phyloP scores from a whole-genome alignment of 2,113 vertebrate species.

The Corvus moneduloides region DNA sequence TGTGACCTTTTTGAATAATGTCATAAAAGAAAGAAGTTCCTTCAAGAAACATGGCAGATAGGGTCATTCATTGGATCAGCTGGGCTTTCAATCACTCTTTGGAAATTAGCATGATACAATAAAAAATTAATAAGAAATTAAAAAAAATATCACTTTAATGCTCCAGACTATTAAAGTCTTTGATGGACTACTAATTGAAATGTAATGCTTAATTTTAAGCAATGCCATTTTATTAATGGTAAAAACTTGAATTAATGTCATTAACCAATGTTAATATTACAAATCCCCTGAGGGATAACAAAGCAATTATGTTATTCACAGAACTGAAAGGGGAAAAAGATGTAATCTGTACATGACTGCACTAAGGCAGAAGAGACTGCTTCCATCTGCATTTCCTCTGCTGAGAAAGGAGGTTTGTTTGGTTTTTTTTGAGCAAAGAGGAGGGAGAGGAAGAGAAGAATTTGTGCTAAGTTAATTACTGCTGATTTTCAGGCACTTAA shows the following conservation, averaged over 20 bases:
- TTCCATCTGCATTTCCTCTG: conserved; percentile 3
- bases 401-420: conserved; percentile 21
- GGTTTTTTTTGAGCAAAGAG: background rate
- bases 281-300: conserved; percentile 65
- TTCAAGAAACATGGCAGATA: conserved; percentile 59
- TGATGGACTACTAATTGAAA: conserved; percentile 69
- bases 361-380: background rate
- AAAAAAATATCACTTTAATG: conserved; percentile 51
- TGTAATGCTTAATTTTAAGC: conserved; percentile 69
- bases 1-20: conserved; percentile 67
- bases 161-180: conserved; percentile 47
- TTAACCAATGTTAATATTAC: conserved; percentile 68
- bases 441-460: conserved; percentile 24
- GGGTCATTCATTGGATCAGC: conserved; percentile 15
- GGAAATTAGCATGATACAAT: conserved; percentile 62
- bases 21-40: conserved; percentile 45
- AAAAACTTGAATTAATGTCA: conserved; percentile 72
- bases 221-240: conserved; percentile 68
- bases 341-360: background rate
- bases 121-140: conserved; percentile 65
- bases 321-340: background rate
- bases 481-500: conserved; percentile 47
- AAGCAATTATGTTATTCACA: conserved; percentile 66
- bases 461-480: conserved; percentile 39
- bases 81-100: conserved; percentile 60